phyloP scores from a whole-genome alignment of 2,888 invertebrate species.

The Rotaria magnacalcarata region DNA sequence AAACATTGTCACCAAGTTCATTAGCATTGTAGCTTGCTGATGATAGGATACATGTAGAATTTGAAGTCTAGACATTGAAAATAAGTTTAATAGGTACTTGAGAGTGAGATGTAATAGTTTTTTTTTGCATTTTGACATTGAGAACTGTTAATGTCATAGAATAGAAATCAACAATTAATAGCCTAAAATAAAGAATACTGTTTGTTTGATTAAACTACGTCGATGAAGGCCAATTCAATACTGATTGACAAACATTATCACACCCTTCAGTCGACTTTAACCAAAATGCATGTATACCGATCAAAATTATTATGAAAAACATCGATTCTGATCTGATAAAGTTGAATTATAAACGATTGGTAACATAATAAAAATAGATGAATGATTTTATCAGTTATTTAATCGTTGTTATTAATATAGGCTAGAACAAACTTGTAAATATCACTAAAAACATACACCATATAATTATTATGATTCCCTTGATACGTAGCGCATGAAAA shows the following conservation, averaged over 20 bases:
- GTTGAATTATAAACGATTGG: neutral
- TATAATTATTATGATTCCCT: no score
- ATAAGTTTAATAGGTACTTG: neutral
- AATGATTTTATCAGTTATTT: no score
- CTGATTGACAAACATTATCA: neutral
- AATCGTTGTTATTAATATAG: no score
- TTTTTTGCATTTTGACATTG: neutral
- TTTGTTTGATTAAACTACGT: neutral
- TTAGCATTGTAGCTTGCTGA: neutral
- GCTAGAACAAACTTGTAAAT: no score
- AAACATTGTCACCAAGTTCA: neutral
- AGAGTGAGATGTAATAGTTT: neutral
- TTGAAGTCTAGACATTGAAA: neutral
- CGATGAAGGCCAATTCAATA: neutral
- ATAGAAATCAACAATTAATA: neutral
- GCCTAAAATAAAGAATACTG: neutral
- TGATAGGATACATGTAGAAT: neutral
- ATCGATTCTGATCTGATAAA: neutral
- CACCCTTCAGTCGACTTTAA: neutral
- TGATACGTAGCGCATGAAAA: neutral
- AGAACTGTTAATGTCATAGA: neutral
- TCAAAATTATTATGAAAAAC: neutral
- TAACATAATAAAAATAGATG: no score
- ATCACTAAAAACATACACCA: no score
- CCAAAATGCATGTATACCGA: neutral